These are phyloP conservation scores for Cryptosula pallasiana DNA, from an alignment of 2,888 invertebrate genomes.

Conservation along the genomic window DNA sequence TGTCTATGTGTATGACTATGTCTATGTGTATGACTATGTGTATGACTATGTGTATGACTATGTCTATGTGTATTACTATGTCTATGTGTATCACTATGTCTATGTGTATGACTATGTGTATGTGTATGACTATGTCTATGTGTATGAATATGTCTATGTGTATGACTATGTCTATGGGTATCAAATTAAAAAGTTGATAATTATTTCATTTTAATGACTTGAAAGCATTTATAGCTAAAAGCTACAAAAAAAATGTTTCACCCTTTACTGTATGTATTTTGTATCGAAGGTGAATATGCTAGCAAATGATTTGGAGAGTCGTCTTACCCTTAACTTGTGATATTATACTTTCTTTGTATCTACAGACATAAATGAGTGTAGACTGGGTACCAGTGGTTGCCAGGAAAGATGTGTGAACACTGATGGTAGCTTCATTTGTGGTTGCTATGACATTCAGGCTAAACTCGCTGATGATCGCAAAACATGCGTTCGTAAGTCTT, in stretches of 20 bases:
- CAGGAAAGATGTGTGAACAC: neutral
- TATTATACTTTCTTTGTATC: neutral
- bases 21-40: neutral
- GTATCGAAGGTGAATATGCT: too few relatives aligned
- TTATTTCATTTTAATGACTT: too few relatives aligned
- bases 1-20: neutral
- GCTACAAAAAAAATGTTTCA: too few relatives aligned
- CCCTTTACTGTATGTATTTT: too few relatives aligned
- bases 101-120: neutral
- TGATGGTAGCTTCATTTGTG: neutral
- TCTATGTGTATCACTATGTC: neutral
- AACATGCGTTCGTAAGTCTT: slow-evolving; percentile 12
- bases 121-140: neutral
- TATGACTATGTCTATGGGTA: neutral
- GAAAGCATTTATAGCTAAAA: too few relatives aligned
- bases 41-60: neutral
- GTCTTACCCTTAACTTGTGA: too few relatives aligned
- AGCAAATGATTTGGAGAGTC: too few relatives aligned
- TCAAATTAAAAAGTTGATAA: too few relatives aligned
- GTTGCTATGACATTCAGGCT: neutral
- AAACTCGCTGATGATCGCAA: neutral
- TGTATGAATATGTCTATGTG: neutral
- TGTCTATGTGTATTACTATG: neutral
- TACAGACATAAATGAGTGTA: slow-evolving; percentile 14
- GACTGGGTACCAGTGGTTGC: neutral